A percentile compares a stretch with the other conserved stretches of the same genome.
Evolutionary conservation across 2,797 vertebrate genomes (phyloP).

Genomic region (Centropyge bicolor): DNA sequence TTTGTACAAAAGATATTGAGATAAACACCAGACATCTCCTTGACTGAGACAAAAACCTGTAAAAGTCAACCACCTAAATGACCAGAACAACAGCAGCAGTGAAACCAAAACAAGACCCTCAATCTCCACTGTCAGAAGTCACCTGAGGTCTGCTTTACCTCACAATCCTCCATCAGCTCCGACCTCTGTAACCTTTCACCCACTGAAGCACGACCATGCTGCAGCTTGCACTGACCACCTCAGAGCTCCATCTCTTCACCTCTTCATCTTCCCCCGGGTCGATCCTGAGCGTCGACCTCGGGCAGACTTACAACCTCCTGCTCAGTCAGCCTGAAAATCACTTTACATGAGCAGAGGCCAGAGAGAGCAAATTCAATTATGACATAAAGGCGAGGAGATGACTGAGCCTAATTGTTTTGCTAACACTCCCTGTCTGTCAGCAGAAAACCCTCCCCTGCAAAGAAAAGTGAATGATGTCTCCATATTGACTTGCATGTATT

Average conservation of each 20-base stretch:
- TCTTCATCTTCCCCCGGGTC: conserved; percentile 51
- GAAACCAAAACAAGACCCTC: background rate
- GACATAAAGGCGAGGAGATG: conserved; percentile 35
- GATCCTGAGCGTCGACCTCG: conserved; percentile 40
- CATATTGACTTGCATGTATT: conserved; percentile 21
- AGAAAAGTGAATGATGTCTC: conserved; percentile 20
- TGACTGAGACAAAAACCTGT: background rate
- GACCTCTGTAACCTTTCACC: conserved; percentile 53
- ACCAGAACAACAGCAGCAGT: background rate
- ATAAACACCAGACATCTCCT: background rate
- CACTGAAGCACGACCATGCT: background rate
- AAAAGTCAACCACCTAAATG: background rate
- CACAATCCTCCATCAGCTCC: conserved; percentile 35
- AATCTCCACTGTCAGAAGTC: conserved; percentile 19
- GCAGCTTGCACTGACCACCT: conserved; percentile 18
- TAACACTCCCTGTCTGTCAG: conserved; percentile 29
- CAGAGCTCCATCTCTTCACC: conserved; percentile 19
- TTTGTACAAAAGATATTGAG: background rate
- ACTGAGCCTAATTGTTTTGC: conserved; percentile 44
- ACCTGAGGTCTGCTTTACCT: conserved; percentile 42
- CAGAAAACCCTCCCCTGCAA: conserved; percentile 19
- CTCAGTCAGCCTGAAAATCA: conserved; percentile 67
- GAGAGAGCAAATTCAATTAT: conserved; percentile 51
- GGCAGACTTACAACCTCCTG: conserved; percentile 64
- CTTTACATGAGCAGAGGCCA: conserved; percentile 26